These are phyloP conservation scores for Mycetomoellerius zeteki DNA, from an alignment of 1,140 invertebrate genomes.

Conservation along the genomic window DNA sequence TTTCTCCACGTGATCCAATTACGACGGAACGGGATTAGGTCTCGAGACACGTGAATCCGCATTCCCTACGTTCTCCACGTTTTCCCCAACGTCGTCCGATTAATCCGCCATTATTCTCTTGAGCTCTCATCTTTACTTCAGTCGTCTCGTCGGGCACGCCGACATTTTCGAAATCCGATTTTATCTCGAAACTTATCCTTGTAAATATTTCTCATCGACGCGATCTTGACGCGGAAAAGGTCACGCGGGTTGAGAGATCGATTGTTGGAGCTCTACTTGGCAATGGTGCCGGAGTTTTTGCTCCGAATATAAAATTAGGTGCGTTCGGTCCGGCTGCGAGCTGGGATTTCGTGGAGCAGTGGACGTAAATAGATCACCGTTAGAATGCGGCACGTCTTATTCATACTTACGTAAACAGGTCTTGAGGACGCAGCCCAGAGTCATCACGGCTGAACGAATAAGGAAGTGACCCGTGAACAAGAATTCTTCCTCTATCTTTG, in stretches of 20 bases:
- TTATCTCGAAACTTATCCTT: not conserved
- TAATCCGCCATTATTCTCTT: slow-evolving; percentile 34
- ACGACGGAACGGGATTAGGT: slow-evolving; percentile 46
- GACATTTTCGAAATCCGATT: not conserved
- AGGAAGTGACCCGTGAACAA: slow-evolving; percentile 42
- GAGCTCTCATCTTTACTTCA: slow-evolving; percentile 1
- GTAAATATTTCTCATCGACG: not conserved
- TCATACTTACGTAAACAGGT: slow-evolving; percentile 78
- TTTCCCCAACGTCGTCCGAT: slow-evolving; percentile 28
- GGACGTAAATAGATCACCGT: slow-evolving; percentile 75
- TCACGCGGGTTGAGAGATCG: slow-evolving; percentile 45
- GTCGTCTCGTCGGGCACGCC: not conserved
- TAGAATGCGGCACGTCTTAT: slow-evolving; percentile 76
- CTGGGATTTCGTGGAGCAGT: slow-evolving; percentile 71
- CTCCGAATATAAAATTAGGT: slow-evolving; percentile 79
- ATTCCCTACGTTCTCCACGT: slow-evolving; percentile 7
- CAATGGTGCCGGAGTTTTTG: slow-evolving; percentile 74
- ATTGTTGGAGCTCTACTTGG: slow-evolving; percentile 75
- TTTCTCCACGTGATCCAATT: slow-evolving; percentile 45
- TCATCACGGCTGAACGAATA: slow-evolving; percentile 50
- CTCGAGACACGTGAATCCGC: slow-evolving; percentile 30
- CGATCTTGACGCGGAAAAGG: slow-evolving; percentile 11
- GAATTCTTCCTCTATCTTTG: slow-evolving; percentile 2
- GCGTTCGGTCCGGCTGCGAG: slow-evolving; percentile 65
- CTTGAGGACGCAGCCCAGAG: slow-evolving; percentile 62